Evolutionary conservation across 2,113 vertebrate species (phyloP).

Genomic region (Pluvialis apricaria): DNA sequence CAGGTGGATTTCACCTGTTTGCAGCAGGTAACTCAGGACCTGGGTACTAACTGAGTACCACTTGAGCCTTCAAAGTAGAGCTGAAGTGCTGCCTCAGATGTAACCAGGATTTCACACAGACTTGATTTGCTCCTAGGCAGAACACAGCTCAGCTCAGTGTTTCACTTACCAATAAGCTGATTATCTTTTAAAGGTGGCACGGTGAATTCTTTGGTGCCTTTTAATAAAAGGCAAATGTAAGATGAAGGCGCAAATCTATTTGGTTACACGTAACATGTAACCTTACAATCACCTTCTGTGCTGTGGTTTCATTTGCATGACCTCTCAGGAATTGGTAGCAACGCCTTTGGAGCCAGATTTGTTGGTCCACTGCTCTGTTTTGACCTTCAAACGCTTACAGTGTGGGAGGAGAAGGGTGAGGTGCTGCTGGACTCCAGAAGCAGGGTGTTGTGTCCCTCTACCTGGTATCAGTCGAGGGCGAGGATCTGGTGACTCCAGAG

Average conservation of each 20-base stretch:
- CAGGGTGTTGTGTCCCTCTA: background rate
- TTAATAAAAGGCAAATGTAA: background rate
- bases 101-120: background rate
- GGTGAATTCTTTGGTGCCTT: background rate
- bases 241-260: background rate
- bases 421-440: background rate
- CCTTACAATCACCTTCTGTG: background rate
- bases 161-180: background rate
- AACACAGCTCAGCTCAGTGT: background rate
- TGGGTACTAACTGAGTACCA: background rate
- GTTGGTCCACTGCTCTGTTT: background rate
- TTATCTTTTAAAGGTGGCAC: background rate
- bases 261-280: background rate
- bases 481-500: background rate
- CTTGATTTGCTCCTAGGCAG: background rate
- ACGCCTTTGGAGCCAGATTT: background rate
- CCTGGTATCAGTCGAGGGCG: background rate
- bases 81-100: background rate
- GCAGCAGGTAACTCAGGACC: background rate
- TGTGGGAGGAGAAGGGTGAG: slow-evolving; percentile 41
- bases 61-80: background rate
- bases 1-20: background rate
- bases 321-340: background rate
- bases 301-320: background rate
- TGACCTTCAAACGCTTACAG: background rate